These are phyloP conservation scores for Sphaerodactylus townsendi DNA, from an alignment of 2,113 vertebrate genomes.

Conservation along the genomic window DNA sequence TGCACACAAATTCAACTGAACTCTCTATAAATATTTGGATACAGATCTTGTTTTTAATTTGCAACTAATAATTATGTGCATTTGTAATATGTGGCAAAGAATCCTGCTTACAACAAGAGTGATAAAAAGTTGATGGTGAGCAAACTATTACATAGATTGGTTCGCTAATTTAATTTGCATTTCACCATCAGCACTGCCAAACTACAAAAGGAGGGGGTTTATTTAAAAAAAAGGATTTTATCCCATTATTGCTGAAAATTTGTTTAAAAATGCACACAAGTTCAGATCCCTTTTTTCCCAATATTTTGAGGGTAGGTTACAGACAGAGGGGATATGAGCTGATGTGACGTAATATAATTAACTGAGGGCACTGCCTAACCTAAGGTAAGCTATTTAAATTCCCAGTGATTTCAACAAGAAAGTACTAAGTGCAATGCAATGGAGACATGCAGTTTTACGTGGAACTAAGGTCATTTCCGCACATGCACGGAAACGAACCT, in stretches of 20 bases:
- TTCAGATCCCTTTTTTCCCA: neutral
- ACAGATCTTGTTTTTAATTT: neutral
- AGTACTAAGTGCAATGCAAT: too few relatives aligned
- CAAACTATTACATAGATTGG: neutral
- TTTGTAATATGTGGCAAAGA: neutral
- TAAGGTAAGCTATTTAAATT: too few relatives aligned
- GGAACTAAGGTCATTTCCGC: neutral
- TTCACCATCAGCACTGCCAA: neutral
- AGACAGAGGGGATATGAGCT: neutral
- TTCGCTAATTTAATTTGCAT: constrained; percentile 12
- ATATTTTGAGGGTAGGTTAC: neutral
- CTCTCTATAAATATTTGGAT: neutral
- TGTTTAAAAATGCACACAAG: constrained; percentile 2
- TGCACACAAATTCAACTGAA: neutral
- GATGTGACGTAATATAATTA: neutral
- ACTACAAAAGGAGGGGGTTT: neutral
- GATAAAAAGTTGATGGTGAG: neutral
- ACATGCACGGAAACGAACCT: too few relatives aligned
- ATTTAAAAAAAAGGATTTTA: neutral
- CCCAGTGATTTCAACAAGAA: too few relatives aligned
- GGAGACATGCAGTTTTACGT: neutral
- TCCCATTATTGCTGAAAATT: neutral
- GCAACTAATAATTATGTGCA: neutral
- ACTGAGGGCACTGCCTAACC: neutral
- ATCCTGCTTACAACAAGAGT: neutral